A percentile compares a stretch with the other conserved stretches of the same genome.
These are phyloP conservation scores for Chloroceryle inda DNA, from an alignment of 2,797 vertebrate species.

Conservation along the genomic window DNA sequence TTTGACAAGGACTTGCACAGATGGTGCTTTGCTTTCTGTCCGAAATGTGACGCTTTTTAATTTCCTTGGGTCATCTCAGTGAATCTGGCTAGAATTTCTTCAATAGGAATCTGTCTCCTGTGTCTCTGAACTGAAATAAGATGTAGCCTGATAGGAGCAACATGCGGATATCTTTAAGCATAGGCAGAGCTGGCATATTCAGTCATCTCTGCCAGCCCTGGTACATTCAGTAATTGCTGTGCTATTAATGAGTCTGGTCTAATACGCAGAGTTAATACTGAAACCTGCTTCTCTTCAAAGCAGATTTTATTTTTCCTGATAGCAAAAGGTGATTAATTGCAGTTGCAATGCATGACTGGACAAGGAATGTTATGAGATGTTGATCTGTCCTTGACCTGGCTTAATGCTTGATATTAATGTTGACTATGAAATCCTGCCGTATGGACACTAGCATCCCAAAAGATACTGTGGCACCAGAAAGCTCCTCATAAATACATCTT, in stretches of 20 bases:
- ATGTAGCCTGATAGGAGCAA: not conserved
- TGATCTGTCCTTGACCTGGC: not conserved
- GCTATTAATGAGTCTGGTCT: not conserved
- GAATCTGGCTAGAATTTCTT: constrained; percentile 38
- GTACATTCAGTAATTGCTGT: not conserved
- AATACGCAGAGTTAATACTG: not conserved
- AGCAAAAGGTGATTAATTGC: not conserved
- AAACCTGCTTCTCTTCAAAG: constrained; percentile 10
- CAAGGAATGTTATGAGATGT: not conserved
- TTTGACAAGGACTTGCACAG: constrained; percentile 58
- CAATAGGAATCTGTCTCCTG: not conserved
- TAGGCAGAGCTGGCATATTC: not conserved
- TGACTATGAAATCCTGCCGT: not conserved
- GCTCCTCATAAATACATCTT: not conserved
- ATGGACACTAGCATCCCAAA: not conserved
- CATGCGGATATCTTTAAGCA: not conserved
- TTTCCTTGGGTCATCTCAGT: constrained; percentile 40
- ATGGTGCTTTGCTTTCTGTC: constrained; percentile 63
- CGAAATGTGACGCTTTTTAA: constrained; percentile 62
- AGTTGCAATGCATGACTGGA: not conserved
- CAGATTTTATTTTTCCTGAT: not conserved
- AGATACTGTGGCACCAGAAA: not conserved
- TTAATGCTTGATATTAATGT: not conserved
- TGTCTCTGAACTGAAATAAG: constrained; percentile 30
- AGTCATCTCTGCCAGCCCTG: not conserved